These are phyloP conservation scores for Rostratula benghalensis DNA, from an alignment of 2,113 vertebrate genomes.

Conservation along the genomic window DNA sequence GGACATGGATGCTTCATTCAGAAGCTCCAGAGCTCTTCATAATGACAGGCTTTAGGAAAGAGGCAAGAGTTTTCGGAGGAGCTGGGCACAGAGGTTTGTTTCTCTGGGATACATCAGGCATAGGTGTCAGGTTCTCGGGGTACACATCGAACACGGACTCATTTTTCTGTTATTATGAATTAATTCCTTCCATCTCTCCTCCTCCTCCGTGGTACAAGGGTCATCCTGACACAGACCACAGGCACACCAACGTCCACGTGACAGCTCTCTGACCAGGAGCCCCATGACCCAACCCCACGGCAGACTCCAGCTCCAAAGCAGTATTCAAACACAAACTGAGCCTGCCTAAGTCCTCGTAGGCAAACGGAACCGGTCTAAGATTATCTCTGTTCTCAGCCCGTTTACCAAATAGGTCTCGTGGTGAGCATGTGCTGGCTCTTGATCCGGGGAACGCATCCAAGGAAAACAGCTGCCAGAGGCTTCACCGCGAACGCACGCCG, in stretches of 20 bases:
- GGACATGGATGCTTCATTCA: not conserved
- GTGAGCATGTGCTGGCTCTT: conserved; percentile 63
- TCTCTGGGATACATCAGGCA: not conserved
- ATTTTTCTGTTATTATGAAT: not conserved
- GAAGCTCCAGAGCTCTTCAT: not conserved
- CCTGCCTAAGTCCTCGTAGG: not conserved
- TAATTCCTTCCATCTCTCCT: not conserved
- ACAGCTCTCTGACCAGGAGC: not conserved
- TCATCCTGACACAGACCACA: not conserved
- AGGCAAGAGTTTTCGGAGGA: not conserved
- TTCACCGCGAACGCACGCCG: not conserved
- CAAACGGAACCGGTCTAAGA: conserved; percentile 18
- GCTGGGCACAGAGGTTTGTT: not conserved
- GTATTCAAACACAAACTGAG: not conserved
- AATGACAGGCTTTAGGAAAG: not conserved
- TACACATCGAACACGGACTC: not conserved
- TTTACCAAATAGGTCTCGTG: conserved; percentile 47
- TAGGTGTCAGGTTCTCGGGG: not conserved
- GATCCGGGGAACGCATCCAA: conserved; percentile 59
- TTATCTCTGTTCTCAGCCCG: conserved; percentile 14
- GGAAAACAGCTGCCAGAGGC: conserved; percentile 62
- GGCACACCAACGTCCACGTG: fast-evolving
- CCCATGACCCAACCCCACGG: not conserved
- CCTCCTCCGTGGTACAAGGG: not conserved
- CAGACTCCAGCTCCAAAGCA: not conserved